Evolutionary conservation across 2,888 invertebrate genomes (phyloP).

Genomic region (Sinelater perroti): DNA sequence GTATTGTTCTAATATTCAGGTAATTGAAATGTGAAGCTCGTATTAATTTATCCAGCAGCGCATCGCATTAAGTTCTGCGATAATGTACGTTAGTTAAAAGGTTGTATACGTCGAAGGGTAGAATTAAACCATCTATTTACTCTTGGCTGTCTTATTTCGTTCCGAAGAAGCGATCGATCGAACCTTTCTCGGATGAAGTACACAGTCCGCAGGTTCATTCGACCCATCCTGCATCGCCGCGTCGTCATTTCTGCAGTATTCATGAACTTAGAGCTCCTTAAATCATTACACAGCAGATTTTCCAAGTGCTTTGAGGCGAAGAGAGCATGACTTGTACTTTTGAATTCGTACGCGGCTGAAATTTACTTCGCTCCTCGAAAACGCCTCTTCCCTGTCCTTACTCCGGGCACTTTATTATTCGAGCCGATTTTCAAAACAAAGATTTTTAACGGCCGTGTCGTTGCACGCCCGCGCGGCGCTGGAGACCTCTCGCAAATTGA

Average conservation of each 20-base stretch:
- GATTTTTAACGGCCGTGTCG: too few relatives aligned
- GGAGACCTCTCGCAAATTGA: not conserved
- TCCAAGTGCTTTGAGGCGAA: constrained; percentile 18
- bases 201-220: not conserved
- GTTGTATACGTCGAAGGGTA: too few relatives aligned
- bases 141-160: too few relatives aligned
- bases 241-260: constrained; percentile 19
- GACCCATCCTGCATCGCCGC: constrained; percentile 3
- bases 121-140: too few relatives aligned
- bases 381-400: constrained; percentile 16
- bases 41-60: constrained; percentile 5
- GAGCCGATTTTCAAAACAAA: constrained; percentile 1
- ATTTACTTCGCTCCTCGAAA: constrained; percentile 14
- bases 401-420: not conserved
- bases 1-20: not conserved
- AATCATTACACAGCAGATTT: constrained; percentile 23
- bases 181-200: too few relatives aligned
- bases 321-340: constrained; percentile 19
- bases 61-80: not conserved
- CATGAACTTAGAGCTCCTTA: constrained; percentile 21
- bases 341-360: constrained; percentile 18
- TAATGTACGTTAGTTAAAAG: constrained; percentile 3
- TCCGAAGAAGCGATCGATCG: too few relatives aligned
- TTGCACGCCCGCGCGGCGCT: too few relatives aligned
- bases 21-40: constrained; percentile 6